These are phyloP conservation scores for Heliopora coerulea DNA, from an alignment of 92 coral and sea anemone species.

Conservation along the genomic window DNA sequence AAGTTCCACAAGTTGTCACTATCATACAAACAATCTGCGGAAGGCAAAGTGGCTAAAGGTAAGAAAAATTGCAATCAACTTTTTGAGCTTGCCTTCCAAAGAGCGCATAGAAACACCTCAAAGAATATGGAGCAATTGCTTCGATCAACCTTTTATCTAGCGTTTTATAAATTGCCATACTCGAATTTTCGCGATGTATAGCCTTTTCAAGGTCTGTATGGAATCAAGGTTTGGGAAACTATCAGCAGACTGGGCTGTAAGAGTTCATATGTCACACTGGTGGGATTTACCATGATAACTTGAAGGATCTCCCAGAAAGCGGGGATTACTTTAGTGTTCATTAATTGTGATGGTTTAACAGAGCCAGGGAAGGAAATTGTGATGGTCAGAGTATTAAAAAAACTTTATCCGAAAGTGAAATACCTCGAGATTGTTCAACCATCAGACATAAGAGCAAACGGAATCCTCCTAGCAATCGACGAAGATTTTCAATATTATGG, in stretches of 20 bases:
- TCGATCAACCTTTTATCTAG: constrained; percentile 19
- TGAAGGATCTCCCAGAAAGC: constrained; percentile 14
- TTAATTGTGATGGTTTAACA: too few species aligned
- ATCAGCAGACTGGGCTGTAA: constrained; percentile 8
- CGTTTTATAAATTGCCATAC: constrained; percentile 6
- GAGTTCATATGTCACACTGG: constrained; percentile 25
- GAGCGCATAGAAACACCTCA: not conserved
- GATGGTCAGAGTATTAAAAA: constrained; percentile 28
- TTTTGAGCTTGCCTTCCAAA: constrained; percentile 16
- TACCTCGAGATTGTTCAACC: constrained; percentile 33
- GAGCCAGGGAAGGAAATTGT: too few species aligned
- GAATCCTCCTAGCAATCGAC: constrained; percentile 23
- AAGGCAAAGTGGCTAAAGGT: constrained; percentile 6
- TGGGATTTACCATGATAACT: constrained; percentile 26
- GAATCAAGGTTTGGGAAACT: not conserved
- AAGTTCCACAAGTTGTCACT: constrained; percentile 46
- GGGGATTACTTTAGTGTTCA: constrained; percentile 30
- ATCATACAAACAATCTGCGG: constrained; percentile 25
- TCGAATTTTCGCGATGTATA: constrained; percentile 22
- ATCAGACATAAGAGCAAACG: constrained; percentile 31
- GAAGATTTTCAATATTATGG: constrained; percentile 22
- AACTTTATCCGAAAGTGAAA: constrained; percentile 35
- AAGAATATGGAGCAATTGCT: constrained; percentile 6
- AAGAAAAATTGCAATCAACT: constrained; percentile 17
- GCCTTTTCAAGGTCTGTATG: constrained; percentile 22